A percentile compares a stretch with the other conserved stretches of the same genome.
These are phyloP conservation scores for Venusia cambrica DNA, from an alignment of 2,888 invertebrate species.

Conservation along the genomic window DNA sequence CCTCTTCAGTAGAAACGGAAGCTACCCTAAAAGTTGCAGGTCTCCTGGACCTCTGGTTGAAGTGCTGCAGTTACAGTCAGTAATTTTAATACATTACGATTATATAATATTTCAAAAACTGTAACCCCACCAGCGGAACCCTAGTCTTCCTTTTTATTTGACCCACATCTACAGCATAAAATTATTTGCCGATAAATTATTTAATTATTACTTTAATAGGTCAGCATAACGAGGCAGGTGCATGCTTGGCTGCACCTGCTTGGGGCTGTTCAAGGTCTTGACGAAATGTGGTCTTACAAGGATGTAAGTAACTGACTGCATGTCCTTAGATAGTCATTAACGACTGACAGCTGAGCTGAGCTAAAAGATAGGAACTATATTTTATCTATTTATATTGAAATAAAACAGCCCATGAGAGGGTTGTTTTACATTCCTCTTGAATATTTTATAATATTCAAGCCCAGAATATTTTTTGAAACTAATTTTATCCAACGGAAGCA, in stretches of 20 bases:
- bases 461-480: too few relatives aligned
- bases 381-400: too few relatives aligned
- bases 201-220: conserved; percentile 78
- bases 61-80: too few relatives aligned
- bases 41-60: too few relatives aligned
- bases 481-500: too few relatives aligned
- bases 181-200: conserved; percentile 67
- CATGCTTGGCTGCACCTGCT: conserved; percentile 63
- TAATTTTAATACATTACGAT: too few relatives aligned
- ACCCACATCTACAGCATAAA: conserved; percentile 76
- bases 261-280: conserved; percentile 65
- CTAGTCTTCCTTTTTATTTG: conserved; percentile 59
- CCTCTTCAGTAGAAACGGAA: too few relatives aligned
- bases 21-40: too few relatives aligned
- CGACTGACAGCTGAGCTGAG: conserved; percentile 16
- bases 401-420: too few relatives aligned
- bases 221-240: conserved; percentile 75
- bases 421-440: too few relatives aligned
- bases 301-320: conserved; percentile 11
- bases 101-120: background rate
- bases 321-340: conserved; percentile 16
- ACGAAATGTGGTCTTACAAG: conserved; percentile 44
- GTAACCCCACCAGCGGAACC: conserved; percentile 33
- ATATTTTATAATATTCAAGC: too few relatives aligned
- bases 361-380: too few relatives aligned